phyloP scores from a whole-genome alignment of 1,140 invertebrate genomes.

The Polypedilum vanderplanki region DNA sequence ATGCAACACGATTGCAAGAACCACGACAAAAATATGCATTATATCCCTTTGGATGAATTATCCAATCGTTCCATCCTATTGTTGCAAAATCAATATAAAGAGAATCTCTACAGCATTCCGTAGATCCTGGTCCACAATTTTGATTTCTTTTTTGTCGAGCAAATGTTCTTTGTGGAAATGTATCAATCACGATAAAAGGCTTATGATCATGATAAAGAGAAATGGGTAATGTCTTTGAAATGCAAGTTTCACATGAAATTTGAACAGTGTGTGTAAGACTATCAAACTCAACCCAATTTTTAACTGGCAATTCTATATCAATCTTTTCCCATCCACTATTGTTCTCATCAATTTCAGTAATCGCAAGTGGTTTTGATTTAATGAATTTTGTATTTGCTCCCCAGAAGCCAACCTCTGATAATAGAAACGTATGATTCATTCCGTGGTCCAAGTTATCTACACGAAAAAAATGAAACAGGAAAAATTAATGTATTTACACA shows the following conservation, averaged over 20 bases:
- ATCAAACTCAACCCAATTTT: slow-evolving; percentile 62
- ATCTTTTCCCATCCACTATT: slow-evolving; percentile 70
- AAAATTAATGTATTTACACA: slow-evolving; percentile 10
- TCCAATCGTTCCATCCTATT: slow-evolving; percentile 83
- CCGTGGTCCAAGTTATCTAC: not conserved
- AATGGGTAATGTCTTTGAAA: slow-evolving; percentile 45
- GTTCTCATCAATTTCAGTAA: slow-evolving; percentile 59
- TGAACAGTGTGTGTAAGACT: slow-evolving; percentile 60
- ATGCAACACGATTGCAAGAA: slow-evolving; percentile 60
- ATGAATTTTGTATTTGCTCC: slow-evolving; percentile 60
- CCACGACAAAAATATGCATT: slow-evolving; percentile 80
- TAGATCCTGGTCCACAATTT: slow-evolving; percentile 60
- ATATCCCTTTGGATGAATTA: slow-evolving; percentile 70
- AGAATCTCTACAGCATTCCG: slow-evolving; percentile 75
- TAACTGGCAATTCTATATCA: slow-evolving; percentile 62
- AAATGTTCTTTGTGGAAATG: slow-evolving; percentile 47
- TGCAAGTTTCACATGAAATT: slow-evolving; percentile 68
- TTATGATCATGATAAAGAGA: slow-evolving; percentile 57
- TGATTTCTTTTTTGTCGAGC: slow-evolving; percentile 56
- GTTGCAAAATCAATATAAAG: slow-evolving; percentile 74
- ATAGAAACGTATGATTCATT: slow-evolving; percentile 59
- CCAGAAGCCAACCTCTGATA: slow-evolving; percentile 72
- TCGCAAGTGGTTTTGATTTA: slow-evolving; percentile 64
- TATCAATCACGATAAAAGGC: slow-evolving; percentile 67
- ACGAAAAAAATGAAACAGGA: slow-evolving; percentile 12